A percentile compares a stretch with the other conserved stretches of the same genome.
Evolutionary conservation across 2,113 vertebrate genomes (phyloP).

Genomic region (Anoplopoma fimbria): DNA sequence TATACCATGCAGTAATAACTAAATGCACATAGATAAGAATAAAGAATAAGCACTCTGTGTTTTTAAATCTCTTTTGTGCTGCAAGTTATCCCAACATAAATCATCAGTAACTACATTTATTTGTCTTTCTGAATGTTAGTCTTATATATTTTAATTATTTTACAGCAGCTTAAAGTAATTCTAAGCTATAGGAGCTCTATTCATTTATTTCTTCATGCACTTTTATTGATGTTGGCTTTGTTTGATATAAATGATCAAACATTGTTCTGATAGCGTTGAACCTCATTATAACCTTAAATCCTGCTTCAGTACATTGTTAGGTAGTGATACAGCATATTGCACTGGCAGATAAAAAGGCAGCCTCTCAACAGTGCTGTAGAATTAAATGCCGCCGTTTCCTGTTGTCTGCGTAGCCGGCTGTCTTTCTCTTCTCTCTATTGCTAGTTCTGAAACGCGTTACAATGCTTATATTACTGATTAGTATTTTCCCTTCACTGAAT

Average conservation of each 20-base stretch:
- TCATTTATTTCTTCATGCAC: neutral
- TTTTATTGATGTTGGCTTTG: neutral
- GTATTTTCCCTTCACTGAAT: constrained; percentile 64
- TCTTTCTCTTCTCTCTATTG: constrained; percentile 19
- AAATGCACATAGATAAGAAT: neutral
- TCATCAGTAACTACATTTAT: neutral
- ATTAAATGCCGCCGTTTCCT: constrained; percentile 19
- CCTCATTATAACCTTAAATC: neutral
- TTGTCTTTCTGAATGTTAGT: neutral
- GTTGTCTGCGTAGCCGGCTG: neutral
- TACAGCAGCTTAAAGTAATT: neutral
- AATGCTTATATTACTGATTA: constrained; percentile 44
- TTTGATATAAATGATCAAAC: neutral
- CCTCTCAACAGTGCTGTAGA: constrained; percentile 11
- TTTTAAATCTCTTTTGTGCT: neutral
- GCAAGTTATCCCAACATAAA: neutral
- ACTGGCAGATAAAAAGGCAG: neutral
- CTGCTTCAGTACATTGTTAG: neutral
- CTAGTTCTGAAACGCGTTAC: constrained; percentile 26
- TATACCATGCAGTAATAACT: neutral
- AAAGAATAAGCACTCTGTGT: neutral
- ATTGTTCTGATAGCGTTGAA: neutral
- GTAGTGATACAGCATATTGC: constrained; percentile 33
- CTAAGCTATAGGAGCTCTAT: too few relatives aligned
- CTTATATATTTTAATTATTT: neutral